phyloP scores from a whole-genome alignment of 1,140 invertebrate species.

The Anoplolepis gracilipes region DNA sequence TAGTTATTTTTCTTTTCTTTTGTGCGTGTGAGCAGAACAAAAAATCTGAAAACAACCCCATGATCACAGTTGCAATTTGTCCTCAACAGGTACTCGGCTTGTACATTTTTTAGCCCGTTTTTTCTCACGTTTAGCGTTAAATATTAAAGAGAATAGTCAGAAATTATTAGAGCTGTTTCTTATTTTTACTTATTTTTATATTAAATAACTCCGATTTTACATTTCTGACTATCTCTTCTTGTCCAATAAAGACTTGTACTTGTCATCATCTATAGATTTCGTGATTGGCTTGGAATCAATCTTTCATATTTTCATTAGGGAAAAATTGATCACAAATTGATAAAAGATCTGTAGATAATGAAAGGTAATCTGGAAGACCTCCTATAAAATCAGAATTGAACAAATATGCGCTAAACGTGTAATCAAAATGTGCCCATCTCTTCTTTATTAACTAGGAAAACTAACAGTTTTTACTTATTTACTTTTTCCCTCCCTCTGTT shows the following conservation, averaged over 20 bases:
- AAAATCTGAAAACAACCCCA: conserved; percentile 39
- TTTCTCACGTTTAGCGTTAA: conserved; percentile 41
- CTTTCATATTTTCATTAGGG: neutral
- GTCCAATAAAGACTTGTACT: neutral
- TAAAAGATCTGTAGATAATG: neutral
- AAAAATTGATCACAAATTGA: conserved; percentile 12
- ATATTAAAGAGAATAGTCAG: neutral
- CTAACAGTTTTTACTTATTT: conserved; percentile 75
- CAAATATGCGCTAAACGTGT: conserved; percentile 35
- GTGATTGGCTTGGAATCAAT: neutral
- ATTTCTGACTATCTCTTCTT: conserved; percentile 14
- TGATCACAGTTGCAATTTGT: conserved; percentile 46
- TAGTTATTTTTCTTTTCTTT: neutral
- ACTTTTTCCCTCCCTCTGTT: conserved; percentile 13
- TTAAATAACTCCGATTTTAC: neutral
- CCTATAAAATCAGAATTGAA: conserved; percentile 9
- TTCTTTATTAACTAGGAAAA: conserved; percentile 79
- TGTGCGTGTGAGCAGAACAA: conserved; percentile 24
- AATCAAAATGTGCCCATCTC: conserved; percentile 73
- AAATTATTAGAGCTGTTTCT: conserved; percentile 15
- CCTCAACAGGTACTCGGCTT: conserved; percentile 51
- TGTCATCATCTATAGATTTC: neutral
- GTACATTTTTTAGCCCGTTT: conserved; percentile 51
- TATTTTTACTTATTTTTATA: neutral
- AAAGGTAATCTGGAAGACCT: neutral